Evolutionary conservation across 2,888 invertebrate genomes (phyloP), one percentile per base, ranked within the genome.

Genomic region (Sipunculus nudus): DNA sequence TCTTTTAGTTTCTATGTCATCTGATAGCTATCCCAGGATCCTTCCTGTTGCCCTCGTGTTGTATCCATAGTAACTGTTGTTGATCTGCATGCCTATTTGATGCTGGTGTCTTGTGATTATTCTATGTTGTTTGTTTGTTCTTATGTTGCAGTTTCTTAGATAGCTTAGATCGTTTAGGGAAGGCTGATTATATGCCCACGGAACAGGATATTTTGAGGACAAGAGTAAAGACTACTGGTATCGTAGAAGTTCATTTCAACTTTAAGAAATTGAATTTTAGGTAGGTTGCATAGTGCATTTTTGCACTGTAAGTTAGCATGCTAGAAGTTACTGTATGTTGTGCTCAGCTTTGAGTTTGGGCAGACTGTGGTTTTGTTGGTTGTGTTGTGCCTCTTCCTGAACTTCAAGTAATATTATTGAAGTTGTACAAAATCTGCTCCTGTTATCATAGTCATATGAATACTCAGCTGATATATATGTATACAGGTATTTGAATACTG

Each of bases 221-320:
- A 35, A 50, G 65, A n/a, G 58, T 65, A 29, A 65, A 65, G 48
- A 65, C 62, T 5, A 65, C 65, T n/a, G 65, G 65, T 31, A 65
- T 65, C 43, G 65, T 65, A 43, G 65, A 65, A 45, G 54, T 65
- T 38, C 55, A 56, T 19, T 65, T 65, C 59, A 53, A 52, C 53
- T 65, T 65, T 59, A 65, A 65, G 52, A 63, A 63, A 43, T 50
- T 59, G 23, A 50, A 63, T 48, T 65, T 65, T 49, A 65, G 65
- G 65, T 65, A 62, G 38, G 29, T 4, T n/a, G 8, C 46, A 6
- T 10, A 16, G 49, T n/a, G n/a, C n/a, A n/a, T n/a, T n/a, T n/a
- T n/a, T n/a, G n/a, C n/a, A n/a, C n/a, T n/a, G n/a, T n/a, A n/a
- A n/a, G n/a, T n/a, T n/a, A n/a, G n/a, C n/a, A n/a, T n/a, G n/a